Percentiles rank a stretch among this genome's conserved stretches.
Evolutionary conservation across 2,888 invertebrate species (phyloP).

Genomic region (Megamerina dolium): DNA sequence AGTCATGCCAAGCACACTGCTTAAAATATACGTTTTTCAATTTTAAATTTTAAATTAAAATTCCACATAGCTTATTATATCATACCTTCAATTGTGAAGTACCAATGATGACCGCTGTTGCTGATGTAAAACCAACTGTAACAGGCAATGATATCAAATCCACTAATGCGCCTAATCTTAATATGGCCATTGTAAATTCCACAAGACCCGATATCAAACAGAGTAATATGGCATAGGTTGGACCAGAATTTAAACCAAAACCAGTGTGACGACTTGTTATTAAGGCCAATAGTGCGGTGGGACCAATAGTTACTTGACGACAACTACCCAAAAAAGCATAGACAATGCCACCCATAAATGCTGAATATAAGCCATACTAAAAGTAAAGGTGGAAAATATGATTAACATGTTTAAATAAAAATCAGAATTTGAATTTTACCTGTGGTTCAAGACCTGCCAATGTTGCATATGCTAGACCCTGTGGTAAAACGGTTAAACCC

Average conservation of each 20-base stretch:
- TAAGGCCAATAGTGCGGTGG: slow-evolving; percentile 83
- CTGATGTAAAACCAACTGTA: slow-evolving; percentile 84
- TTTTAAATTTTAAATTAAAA: slow-evolving; percentile 18
- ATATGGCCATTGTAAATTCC: slow-evolving; percentile 72
- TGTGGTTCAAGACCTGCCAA: slow-evolving; percentile 81
- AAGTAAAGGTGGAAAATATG: slow-evolving; percentile 3
- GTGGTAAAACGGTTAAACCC: slow-evolving; percentile 88
- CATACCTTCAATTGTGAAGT: slow-evolving; percentile 76
- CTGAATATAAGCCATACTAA: slow-evolving; percentile 90
- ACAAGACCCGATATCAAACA: slow-evolving; percentile 78
- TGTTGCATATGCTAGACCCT: slow-evolving; percentile 86
- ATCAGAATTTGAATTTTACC: slow-evolving; percentile 23
- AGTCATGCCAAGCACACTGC: not conserved
- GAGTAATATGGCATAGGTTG: slow-evolving; percentile 74
- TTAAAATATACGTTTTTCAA: not conserved
- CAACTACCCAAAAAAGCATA: slow-evolving; percentile 86
- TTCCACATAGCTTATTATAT: not conserved
- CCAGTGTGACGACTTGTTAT: slow-evolving; percentile 69
- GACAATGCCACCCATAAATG: slow-evolving; percentile 88
- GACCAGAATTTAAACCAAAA: slow-evolving; percentile 49
- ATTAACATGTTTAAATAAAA: not conserved
- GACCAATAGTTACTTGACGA: slow-evolving; percentile 81
- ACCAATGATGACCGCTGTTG: slow-evolving; percentile 84
- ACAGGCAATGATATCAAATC: slow-evolving; percentile 88
- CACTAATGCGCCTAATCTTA: slow-evolving; percentile 78